A percentile compares a stretch with the other conserved stretches of the same genome.
phyloP scores from a whole-genome alignment of 64 coral and sea anemone genomes.

The Cladopsammia gracilis region DNA sequence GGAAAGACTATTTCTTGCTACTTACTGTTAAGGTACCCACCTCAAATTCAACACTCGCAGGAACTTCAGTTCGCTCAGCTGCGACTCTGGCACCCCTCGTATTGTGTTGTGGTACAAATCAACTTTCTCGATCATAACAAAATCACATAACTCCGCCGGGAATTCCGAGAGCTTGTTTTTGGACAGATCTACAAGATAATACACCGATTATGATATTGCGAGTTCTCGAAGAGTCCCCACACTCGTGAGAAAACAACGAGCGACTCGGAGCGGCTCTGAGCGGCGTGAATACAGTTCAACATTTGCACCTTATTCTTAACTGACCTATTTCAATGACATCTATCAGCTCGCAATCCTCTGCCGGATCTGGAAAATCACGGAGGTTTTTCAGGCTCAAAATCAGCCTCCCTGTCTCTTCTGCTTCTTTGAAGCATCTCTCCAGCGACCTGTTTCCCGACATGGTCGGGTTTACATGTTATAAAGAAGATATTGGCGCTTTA shows the following conservation, averaged over 20 bases:
- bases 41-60: conserved; percentile 88
- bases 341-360: conserved; percentile 96
- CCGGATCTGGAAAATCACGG: conserved; percentile 93
- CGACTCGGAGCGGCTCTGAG: background rate
- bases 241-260: background rate
- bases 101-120: conserved; percentile 94
- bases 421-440: conserved; percentile 97
- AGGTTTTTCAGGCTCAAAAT: conserved; percentile 84
- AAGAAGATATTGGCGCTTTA: conserved; percentile 59
- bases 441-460: conserved; percentile 91
- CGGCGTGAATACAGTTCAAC: background rate
- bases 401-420: conserved; percentile 95
- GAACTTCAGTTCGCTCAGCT: conserved; percentile 69
- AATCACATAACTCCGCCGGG: conserved; percentile 87
- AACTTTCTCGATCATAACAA: conserved; percentile 96
- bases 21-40: conserved; percentile 44
- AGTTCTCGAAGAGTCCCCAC: background rate
- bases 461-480: conserved; percentile 83
- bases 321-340: conserved; percentile 99
- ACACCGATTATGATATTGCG: background rate
- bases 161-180: conserved; percentile 95
- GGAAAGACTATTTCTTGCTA: background rate
- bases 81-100: conserved; percentile 78
- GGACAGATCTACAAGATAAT: conserved; percentile 86
- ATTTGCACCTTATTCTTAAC: conserved; percentile 19